Base-by-base conservation (phyloP, 2,113 vertebrate species). In the Hepsetus odoe region DNA sequence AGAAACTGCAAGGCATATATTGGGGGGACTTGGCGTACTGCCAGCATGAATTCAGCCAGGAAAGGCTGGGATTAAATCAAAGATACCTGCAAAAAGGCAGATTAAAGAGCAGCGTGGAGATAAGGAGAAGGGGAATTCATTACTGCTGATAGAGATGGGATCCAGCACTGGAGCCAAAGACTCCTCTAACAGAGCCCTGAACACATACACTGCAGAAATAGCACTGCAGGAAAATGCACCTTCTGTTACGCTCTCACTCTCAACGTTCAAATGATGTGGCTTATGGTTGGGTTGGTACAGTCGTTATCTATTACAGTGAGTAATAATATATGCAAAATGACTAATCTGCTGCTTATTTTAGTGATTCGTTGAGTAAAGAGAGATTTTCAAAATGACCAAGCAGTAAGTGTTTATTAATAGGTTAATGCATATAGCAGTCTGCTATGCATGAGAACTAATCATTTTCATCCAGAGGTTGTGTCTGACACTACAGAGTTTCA, bases 61-160 rank as follows among this genome's bases (percentile, higher is more conserved):
- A n/a, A 24, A 51, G 12, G 18, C 28, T 49, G 72, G 59, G 42
- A 65, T 75, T 65, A 51, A 65, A 53, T 75, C 42, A 51, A n/a
- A 75, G 72, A 64, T 65, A 26, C 40, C 44, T 65, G 59, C 44
- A 55, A 22, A 55, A 55, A 24, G n/a, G 51, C 44, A 53, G 59
- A 40, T 51, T 44, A 75, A 65, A 44, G 44, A n/a, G 13, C 40
- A 62, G 84, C 79, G 86, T 89, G 72, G 74, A 74, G 77, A 85
- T 83, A 80, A 82, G 80, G 82, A 74, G 56, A 28, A 74, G 74
- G 73, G 69, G 64, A 72, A 86, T 75, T 53, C 16, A 75, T 75
- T 75, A 65, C 30, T 59, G 30, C 61, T 75, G 59, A 75, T 65
- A 65, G 73, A 65, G 64, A 75, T 59, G 42, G 53, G 59, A 35